Evolutionary conservation across 2,888 invertebrate species (phyloP).

Genomic region (Tetrapedia diversipes): DNA sequence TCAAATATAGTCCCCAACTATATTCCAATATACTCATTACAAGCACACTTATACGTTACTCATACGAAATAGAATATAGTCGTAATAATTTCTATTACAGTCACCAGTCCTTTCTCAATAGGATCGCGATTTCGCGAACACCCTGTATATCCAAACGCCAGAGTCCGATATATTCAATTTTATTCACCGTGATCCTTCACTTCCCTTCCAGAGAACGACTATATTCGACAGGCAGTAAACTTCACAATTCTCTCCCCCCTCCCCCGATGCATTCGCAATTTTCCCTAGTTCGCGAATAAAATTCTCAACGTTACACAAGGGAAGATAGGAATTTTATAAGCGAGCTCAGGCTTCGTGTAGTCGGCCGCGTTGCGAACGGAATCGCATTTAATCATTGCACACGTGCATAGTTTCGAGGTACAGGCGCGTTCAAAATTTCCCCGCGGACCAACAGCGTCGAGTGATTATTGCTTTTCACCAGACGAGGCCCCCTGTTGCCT

Average conservation of each 20-base stretch:
- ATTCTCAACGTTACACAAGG: not conserved
- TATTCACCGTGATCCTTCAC: not conserved
- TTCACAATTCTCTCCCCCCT: not conserved
- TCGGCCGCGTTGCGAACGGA: not conserved
- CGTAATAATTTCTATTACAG: too few species aligned
- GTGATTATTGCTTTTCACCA: conserved; percentile 28
- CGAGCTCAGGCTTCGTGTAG: not conserved
- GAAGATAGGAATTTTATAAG: not conserved
- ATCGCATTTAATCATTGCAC: conserved; percentile 17
- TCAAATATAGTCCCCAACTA: too few species aligned
- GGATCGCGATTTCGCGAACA: too few species aligned
- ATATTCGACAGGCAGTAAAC: not conserved
- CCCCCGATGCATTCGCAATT: too few species aligned
- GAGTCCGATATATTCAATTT: not conserved
- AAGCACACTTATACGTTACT: too few species aligned
- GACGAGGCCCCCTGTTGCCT: not conserved
- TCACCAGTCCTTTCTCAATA: too few species aligned
- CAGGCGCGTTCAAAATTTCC: conserved; percentile 31
- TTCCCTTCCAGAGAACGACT: not conserved
- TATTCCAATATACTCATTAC: too few species aligned
- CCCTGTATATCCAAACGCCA: too few species aligned
- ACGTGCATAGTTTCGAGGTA: not conserved
- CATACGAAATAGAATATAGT: too few species aligned
- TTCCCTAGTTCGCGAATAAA: not conserved
- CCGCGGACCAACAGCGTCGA: not conserved